Evolutionary conservation across 2,113 vertebrate species (phyloP).

Genomic region (Scomber japonicus): DNA sequence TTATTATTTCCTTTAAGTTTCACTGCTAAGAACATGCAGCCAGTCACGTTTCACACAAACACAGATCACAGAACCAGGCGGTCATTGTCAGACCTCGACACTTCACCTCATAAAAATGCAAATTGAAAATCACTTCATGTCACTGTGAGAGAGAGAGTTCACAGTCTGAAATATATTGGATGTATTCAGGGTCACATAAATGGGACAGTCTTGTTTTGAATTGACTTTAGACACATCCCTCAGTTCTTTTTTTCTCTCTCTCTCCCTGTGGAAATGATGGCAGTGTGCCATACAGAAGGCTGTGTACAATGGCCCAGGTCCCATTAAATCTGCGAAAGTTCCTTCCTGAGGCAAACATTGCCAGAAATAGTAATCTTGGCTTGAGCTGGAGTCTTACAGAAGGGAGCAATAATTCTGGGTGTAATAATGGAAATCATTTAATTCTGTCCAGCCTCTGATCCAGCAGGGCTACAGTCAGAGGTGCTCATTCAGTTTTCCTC

Average conservation of each 20-base stretch:
- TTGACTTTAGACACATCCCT: constrained; percentile 82
- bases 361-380: constrained; percentile 98
- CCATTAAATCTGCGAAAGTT: constrained; percentile 98
- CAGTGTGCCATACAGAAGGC: constrained; percentile 94
- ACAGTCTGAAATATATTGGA: constrained; percentile 36
- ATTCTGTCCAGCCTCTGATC: constrained; percentile 91
- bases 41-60: neutral
- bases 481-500: constrained; percentile 89
- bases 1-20: neutral
- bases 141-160: constrained; percentile 28
- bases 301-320: constrained; percentile 96
- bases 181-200: constrained; percentile 64
- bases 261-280: constrained; percentile 86
- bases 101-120: neutral
- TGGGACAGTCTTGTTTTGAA: constrained; percentile 65
- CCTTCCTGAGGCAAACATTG: constrained; percentile 96
- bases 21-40: neutral
- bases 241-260: constrained; percentile 68
- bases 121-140: constrained; percentile 21
- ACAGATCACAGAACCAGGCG: neutral
- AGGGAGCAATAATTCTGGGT: constrained; percentile 93
- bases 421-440: constrained; percentile 95
- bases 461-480: constrained; percentile 85
- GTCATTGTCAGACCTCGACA: neutral
- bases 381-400: constrained; percentile 85